These are phyloP conservation scores for Pelochelys cantorii DNA, from an alignment of 2,797 vertebrate genomes.

Conservation along the genomic window DNA sequence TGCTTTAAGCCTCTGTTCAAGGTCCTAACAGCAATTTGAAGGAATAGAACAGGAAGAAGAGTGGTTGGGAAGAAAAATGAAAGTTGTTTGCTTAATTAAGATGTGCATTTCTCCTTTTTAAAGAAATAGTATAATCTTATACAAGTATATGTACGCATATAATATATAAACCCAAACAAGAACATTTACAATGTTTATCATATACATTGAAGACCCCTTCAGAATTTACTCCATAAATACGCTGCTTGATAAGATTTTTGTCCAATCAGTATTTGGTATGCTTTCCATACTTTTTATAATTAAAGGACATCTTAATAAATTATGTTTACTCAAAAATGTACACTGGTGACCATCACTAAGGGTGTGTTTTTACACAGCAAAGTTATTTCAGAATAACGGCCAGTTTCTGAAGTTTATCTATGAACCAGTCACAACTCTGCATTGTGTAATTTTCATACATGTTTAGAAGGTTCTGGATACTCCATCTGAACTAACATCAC, in stretches of 20 bases:
- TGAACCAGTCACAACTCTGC: not conserved
- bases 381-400: too few relatives aligned
- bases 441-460: not conserved
- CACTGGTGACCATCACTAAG: not conserved
- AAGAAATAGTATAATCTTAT: not conserved
- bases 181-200: not conserved
- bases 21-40: not conserved
- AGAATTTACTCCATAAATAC: not conserved
- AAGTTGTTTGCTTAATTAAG: not conserved
- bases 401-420: slow-evolving; percentile 3
- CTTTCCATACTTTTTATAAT: not conserved
- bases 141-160: too few relatives aligned
- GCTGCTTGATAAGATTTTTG: not conserved
- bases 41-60: not conserved
- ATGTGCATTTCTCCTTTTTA: not conserved
- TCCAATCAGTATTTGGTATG: accelerated
- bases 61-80: not conserved
- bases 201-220: not conserved
- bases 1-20: not conserved
- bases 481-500: slow-evolving; percentile 18
- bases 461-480: slow-evolving; percentile 3
- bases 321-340: not conserved
- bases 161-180: not conserved
- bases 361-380: not conserved
- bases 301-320: not conserved